phyloP scores from a whole-genome alignment of 92 coral and sea anemone genomes.

The Paramuricea clavata region DNA sequence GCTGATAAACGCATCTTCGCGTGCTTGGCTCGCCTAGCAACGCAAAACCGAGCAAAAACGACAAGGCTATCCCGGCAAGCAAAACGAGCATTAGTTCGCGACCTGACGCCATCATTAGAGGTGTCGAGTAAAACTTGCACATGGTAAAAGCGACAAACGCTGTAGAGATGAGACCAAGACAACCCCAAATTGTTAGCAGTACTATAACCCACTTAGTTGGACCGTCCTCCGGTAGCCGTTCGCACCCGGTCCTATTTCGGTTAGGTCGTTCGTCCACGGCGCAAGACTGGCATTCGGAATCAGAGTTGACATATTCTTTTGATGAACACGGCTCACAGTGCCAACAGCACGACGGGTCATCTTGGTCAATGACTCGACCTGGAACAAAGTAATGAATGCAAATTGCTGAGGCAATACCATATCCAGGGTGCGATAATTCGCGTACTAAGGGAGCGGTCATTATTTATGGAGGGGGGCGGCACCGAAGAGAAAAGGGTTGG shows the following conservation, averaged over 20 bases:
- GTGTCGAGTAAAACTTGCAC: constrained; percentile 79
- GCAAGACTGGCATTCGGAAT: constrained; percentile 66
- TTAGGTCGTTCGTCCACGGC: constrained; percentile 72
- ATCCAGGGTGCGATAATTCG: no score
- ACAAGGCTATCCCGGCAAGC: constrained; percentile 81
- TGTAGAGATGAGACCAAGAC: constrained; percentile 78
- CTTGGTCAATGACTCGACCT: background rate
- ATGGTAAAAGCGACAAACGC: constrained; percentile 65
- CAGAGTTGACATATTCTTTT: constrained; percentile 55
- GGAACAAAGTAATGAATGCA: background rate
- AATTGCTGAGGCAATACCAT: no score
- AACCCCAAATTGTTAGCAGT: constrained; percentile 75
- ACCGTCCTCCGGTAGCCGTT: constrained; percentile 77
- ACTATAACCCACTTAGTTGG: constrained; percentile 67
- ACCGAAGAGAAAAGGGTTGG: no score
- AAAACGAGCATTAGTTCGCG: constrained; percentile 90
- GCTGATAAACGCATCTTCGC: constrained; percentile 78
- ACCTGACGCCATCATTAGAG: constrained; percentile 98
- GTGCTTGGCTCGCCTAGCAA: constrained; percentile 77
- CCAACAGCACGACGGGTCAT: constrained; percentile 84
- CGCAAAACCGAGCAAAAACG: constrained; percentile 77
- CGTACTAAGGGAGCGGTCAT: no score
- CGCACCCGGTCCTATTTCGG: constrained; percentile 78
- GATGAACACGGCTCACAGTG: constrained; percentile 73
- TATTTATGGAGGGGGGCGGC: no score